These are phyloP conservation scores for Hydractinia symbiolongicarpus DNA, from an alignment of 30 jellyfish, hydroid and myxozoan genomes.

Conservation along the genomic window DNA sequence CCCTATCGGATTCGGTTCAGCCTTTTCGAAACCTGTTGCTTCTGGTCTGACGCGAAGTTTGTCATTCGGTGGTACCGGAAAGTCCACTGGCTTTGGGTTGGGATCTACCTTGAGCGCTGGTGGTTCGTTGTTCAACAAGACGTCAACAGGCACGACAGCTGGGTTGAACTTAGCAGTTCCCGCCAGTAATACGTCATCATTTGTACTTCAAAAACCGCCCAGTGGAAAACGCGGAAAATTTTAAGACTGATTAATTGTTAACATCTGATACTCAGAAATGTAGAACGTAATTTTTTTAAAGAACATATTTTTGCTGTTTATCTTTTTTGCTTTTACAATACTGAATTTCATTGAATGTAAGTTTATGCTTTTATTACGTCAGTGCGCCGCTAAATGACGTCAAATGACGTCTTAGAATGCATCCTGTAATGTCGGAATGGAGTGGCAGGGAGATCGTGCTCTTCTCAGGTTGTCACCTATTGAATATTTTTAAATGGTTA, in stretches of 20 bases:
- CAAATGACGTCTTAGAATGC: no score
- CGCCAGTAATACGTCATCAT: slow-evolving; percentile 37
- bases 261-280: no score
- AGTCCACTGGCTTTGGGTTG: slow-evolving; percentile 11
- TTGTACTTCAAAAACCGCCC: slow-evolving; percentile 73
- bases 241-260: no score
- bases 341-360: no score
- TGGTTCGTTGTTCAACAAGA: slow-evolving; percentile 5
- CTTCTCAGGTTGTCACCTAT: not conserved
- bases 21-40: slow-evolving; percentile 20
- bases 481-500: slow-evolving; percentile 6
- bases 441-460: no score
- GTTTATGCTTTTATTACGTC: no score
- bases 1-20: slow-evolving; percentile 3
- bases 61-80: slow-evolving; percentile 31
- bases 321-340: no score
- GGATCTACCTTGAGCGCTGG: slow-evolving; percentile 3
- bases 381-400: no score
- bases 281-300: no score
- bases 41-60: slow-evolving; percentile 44
- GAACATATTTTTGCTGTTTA: no score
- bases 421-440: no score
- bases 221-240: slow-evolving; percentile 67
- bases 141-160: not conserved
- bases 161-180: slow-evolving; percentile 32